Base-by-base conservation (phyloP, 64 coral and sea anemone genomes). In the Porites lutea region DNA sequence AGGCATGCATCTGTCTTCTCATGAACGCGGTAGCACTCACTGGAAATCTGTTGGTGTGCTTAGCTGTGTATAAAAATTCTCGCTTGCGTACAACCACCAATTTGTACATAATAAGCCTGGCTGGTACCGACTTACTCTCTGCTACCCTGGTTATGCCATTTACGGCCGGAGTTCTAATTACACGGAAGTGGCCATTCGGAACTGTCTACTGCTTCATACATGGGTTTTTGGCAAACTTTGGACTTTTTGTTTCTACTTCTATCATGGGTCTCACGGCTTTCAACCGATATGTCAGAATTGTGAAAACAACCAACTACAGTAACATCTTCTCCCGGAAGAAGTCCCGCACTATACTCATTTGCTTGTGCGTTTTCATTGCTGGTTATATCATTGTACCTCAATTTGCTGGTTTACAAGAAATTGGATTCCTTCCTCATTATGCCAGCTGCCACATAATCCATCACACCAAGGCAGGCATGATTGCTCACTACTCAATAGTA, bases 61-160 rank as follows among this genome's bases (percentile, higher is more conserved):
- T 78, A 27, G 75, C 75, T 23, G 75, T 78, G 5, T 78, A 78
- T 58, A 78, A 78, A 54, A 92, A 92, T 8, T 60, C 90, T 8
- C 73, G 83, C 15, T 74, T 92, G 3, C 82, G 82, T 44, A 71
- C 90, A 0, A 78, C 59, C 3, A 92, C 90, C 1, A 55, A 85
- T 59, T 76, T 87, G 2, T 92, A 92, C 23, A 92, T 92, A 4
- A 87, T 87, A 72, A 61, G 72, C 10, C 51, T 92, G 8, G 91
- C 91, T 8, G 7, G 76, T 2, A 77, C 90, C 18, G 90, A 92
- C 52, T 86, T 92, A 19, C 79, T 92, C 13, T 86, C 82, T 13
- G 60, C 90, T 16, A 52, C 75, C 2, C 52, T 92, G 0, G 90
- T 92, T 3, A 82, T 86, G 72, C 65, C 48, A 22, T 68, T 92